Conservation (phyloP, 2,888 invertebrate genomes). For the Opisthograptis luteolata region DNA sequence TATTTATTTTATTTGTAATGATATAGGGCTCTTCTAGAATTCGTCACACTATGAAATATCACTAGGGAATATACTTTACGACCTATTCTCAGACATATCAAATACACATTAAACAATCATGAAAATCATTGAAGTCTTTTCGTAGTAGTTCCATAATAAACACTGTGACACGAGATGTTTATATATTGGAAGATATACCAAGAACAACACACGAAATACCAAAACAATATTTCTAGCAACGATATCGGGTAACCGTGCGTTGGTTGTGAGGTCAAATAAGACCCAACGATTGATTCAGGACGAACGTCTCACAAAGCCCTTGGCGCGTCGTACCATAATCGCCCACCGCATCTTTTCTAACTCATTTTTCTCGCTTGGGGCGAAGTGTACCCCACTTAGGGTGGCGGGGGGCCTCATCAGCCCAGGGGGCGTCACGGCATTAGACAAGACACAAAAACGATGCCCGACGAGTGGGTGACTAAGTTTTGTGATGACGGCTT, state of each 20-base stretch:
- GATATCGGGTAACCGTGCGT: slow-evolving; percentile 21
- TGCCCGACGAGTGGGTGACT: slow-evolving; percentile 72
- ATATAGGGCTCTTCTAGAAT: too few relatives aligned
- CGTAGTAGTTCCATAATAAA: too few relatives aligned
- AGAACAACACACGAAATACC: too few relatives aligned
- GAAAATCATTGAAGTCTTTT: too few relatives aligned
- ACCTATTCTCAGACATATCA: too few relatives aligned
- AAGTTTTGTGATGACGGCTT: slow-evolving; percentile 73
- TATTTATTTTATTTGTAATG: too few relatives aligned
- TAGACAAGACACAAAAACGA: slow-evolving; percentile 84
- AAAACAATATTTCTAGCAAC: too few relatives aligned
- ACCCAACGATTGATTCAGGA: slow-evolving; percentile 76
- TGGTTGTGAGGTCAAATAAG: slow-evolving; percentile 39
- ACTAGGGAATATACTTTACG: too few relatives aligned
- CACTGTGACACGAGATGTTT: too few relatives aligned
- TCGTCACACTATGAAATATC: too few relatives aligned
- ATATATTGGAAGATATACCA: too few relatives aligned
- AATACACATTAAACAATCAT: too few relatives aligned
- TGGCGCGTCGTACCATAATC: slow-evolving; percentile 78
- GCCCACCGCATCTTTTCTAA: slow-evolving; percentile 83
- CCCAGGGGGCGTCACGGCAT: slow-evolving; percentile 79
- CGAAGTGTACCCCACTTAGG: slow-evolving; percentile 41
- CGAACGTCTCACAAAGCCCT: slow-evolving; percentile 71
- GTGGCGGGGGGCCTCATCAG: slow-evolving; percentile 65
- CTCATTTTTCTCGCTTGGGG: slow-evolving; percentile 83